Evolutionary conservation across 2,888 invertebrate genomes (phyloP).

Genomic region (Neoaliturus tenellus): DNA sequence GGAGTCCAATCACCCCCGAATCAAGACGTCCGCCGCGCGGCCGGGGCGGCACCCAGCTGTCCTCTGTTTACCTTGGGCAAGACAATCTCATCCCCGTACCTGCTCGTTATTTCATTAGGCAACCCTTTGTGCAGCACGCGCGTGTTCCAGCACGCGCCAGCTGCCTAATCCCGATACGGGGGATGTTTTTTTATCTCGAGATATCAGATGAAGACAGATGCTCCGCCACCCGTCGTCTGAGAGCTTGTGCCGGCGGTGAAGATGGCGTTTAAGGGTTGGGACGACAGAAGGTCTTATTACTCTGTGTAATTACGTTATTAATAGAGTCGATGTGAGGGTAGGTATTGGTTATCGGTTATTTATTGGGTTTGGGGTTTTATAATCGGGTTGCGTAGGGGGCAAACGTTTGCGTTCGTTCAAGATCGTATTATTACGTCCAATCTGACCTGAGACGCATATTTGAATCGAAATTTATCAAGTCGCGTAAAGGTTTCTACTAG

Average conservation of each 20-base stretch:
- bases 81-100: slow-evolving; percentile 51
- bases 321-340: background rate
- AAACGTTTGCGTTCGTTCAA: too few relatives aligned
- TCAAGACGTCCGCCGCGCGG: slow-evolving; percentile 36
- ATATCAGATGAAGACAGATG: slow-evolving; percentile 50
- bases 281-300: slow-evolving; percentile 37
- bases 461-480: too few relatives aligned
- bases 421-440: too few relatives aligned
- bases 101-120: slow-evolving; percentile 56
- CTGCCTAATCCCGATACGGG: background rate
- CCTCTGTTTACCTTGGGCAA: slow-evolving; percentile 38
- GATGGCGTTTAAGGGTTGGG: slow-evolving; percentile 7
- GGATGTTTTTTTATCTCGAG: slow-evolving; percentile 42
- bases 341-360: background rate
- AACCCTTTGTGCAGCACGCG: slow-evolving; percentile 40
- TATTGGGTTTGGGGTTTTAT: background rate
- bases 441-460: too few relatives aligned
- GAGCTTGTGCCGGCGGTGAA: background rate
- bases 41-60: slow-evolving; percentile 10
- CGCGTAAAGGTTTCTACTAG: too few relatives aligned
- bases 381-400: background rate
- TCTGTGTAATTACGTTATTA: slow-evolving; percentile 21
- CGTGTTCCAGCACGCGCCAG: background rate
- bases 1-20: too few relatives aligned
- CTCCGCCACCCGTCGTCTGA: background rate